Evolutionary conservation across 2,888 invertebrate genomes (phyloP).

Genomic region (Elegia similella): DNA sequence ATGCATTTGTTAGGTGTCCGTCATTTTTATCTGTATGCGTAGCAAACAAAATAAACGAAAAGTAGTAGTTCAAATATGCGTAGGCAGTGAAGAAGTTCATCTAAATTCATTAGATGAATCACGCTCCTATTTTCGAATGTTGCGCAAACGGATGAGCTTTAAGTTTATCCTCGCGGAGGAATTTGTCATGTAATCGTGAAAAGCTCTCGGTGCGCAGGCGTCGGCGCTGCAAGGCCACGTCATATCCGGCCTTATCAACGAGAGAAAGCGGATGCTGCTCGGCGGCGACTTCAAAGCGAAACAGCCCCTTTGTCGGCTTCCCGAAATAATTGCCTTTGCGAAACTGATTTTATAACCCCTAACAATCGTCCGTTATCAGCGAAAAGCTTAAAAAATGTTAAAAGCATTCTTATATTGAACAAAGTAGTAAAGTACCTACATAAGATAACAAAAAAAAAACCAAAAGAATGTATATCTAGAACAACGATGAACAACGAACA

Average conservation of each 20-base stretch:
- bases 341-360: slow-evolving; percentile 62
- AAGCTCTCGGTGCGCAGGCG: slow-evolving; percentile 49
- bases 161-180: slow-evolving; percentile 58
- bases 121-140: slow-evolving; percentile 35
- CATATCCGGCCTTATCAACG: slow-evolving; percentile 46
- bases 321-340: slow-evolving; percentile 62
- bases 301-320: slow-evolving; percentile 65
- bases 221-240: slow-evolving; percentile 44
- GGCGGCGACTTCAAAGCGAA: slow-evolving; percentile 64
- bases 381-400: slow-evolving; percentile 28
- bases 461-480: background rate
- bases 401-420: slow-evolving; percentile 28
- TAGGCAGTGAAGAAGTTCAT: slow-evolving; percentile 22
- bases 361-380: slow-evolving; percentile 46
- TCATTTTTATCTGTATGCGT: slow-evolving; percentile 10
- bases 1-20: slow-evolving; percentile 9
- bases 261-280: slow-evolving; percentile 74
- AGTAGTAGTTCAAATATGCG: slow-evolving; percentile 5
- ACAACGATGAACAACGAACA: background rate
- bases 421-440: too few relatives aligned
- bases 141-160: slow-evolving; percentile 41
- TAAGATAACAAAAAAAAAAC: background rate
- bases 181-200: slow-evolving; percentile 77
- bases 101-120: slow-evolving; percentile 50
- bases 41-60: slow-evolving; percentile 18